A percentile compares a stretch with the other conserved stretches of the same genome.
Conservation (phyloP, 1,140 invertebrate species). For the Eumaeus atala region DNA sequence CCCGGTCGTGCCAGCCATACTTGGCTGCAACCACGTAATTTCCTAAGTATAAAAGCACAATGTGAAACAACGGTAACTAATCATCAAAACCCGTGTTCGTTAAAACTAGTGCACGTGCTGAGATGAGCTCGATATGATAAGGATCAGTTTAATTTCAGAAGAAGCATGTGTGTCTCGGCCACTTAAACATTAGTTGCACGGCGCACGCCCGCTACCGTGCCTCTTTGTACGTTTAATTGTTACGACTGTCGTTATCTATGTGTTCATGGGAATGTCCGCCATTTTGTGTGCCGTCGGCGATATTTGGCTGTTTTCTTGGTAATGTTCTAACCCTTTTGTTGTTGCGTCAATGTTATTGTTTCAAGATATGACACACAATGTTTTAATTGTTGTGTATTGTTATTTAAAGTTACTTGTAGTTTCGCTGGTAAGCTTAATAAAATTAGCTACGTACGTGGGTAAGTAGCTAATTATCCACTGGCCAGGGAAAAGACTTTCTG, state of each 20-base stretch:
- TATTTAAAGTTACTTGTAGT: neutral
- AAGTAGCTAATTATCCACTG: no score
- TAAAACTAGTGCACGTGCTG: conserved; percentile 63
- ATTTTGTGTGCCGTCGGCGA: conserved; percentile 57
- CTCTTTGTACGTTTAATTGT: conserved; percentile 67
- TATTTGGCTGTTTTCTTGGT: conserved; percentile 36
- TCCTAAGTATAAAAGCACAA: no score
- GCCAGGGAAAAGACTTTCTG: no score
- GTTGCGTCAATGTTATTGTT: neutral
- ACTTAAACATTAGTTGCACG: conserved; percentile 63
- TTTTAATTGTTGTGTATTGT: neutral
- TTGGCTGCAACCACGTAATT: no score
- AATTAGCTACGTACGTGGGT: no score
- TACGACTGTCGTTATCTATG: conserved; percentile 53
- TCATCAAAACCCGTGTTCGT: conserved; percentile 35
- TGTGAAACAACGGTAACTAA: neutral
- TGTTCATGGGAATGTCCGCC: conserved; percentile 66
- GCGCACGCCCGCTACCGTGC: conserved; percentile 56
- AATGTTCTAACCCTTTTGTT: conserved; percentile 5
- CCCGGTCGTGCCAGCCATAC: no score
- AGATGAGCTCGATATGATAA: conserved; percentile 50
- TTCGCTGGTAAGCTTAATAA: no score
- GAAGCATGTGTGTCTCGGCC: conserved; percentile 40
- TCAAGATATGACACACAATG: no score
- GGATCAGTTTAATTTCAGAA: conserved; percentile 61